Conservation (phyloP, 2,888 invertebrate genomes). For the Cataglyphis cursor region DNA sequence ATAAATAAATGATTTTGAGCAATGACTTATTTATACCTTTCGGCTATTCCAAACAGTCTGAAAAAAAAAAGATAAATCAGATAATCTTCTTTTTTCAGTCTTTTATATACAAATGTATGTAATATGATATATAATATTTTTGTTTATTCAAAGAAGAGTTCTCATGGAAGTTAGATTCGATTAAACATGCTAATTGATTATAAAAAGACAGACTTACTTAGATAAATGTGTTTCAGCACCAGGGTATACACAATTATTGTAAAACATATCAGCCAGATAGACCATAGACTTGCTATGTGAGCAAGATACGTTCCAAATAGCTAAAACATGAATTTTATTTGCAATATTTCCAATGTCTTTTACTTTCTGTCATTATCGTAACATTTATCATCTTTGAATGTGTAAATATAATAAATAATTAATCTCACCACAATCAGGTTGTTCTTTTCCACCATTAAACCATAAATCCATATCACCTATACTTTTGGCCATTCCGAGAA, state of each 20-base stretch:
- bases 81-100: background rate
- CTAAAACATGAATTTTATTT: slow-evolving; percentile 30
- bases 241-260: background rate
- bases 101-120: background rate
- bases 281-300: slow-evolving; percentile 16
- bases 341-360: background rate
- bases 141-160: background rate
- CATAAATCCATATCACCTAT: slow-evolving; percentile 21
- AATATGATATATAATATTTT: background rate
- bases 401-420: background rate
- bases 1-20: background rate
- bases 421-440: slow-evolving; percentile 57
- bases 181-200: background rate
- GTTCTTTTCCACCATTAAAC: background rate
- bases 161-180: background rate
- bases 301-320: background rate
- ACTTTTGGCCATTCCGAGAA: slow-evolving; percentile 30
- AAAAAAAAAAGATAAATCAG: background rate
- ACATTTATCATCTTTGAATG: background rate
- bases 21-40: background rate
- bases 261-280: background rate
- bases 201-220: background rate
- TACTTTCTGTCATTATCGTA: background rate
- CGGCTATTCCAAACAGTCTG: background rate
- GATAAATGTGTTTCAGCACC: background rate